Conservation (phyloP, 2,797 vertebrate genomes). For the Gallinago stenura region DNA sequence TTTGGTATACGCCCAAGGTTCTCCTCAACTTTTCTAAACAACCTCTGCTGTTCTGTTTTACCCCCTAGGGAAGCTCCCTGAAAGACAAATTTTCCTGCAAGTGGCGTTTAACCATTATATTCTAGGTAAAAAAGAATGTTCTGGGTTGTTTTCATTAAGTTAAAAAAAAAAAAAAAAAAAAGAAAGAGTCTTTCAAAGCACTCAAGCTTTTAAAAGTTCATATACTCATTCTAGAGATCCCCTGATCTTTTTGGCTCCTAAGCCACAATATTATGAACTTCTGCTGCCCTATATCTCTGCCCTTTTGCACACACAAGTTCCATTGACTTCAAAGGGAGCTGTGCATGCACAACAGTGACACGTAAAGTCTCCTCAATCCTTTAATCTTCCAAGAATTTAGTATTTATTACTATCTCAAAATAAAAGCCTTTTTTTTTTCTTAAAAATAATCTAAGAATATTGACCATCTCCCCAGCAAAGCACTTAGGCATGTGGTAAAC, state of each 20-base stretch:
- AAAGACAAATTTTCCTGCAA: background rate
- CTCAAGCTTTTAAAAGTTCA: background rate
- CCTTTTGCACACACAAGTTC: background rate
- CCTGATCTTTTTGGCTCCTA: background rate
- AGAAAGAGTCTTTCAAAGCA: background rate
- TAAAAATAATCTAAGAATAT: background rate
- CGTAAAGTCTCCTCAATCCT: constrained; percentile 20
- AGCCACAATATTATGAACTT: background rate
- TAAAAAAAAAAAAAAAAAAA: background rate
- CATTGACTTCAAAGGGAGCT: constrained; percentile 33
- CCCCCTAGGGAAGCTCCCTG: background rate
- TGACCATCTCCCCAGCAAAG: background rate
- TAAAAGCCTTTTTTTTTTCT: background rate
- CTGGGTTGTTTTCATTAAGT: background rate
- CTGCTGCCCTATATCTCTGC: background rate
- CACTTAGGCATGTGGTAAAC: background rate
- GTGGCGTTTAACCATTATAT: background rate
- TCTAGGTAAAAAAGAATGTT: background rate
- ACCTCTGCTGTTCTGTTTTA: background rate
- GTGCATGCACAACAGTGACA: background rate
- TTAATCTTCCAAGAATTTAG: constrained; percentile 39
- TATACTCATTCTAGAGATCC: background rate
- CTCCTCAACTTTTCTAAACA: background rate
- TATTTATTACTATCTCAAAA: constrained; percentile 49
- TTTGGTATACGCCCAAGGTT: background rate